Evolutionary conservation across 2,888 invertebrate species (phyloP), one percentile per base, ranked within the genome.

Genomic region (Eurytoma adleriae): DNA sequence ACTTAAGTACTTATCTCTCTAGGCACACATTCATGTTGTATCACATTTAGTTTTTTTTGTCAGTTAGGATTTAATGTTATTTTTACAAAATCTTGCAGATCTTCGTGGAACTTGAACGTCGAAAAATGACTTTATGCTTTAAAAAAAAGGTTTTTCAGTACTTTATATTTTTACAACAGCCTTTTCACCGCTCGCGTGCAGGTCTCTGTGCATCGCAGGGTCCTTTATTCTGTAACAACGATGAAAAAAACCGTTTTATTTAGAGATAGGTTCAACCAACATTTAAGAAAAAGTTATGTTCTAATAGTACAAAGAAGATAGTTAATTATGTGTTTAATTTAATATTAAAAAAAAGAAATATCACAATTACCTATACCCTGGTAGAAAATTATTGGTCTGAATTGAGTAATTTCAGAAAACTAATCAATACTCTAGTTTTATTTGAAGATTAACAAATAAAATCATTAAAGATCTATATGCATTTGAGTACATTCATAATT

Each of bases 161-260:
- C 30, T 16, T 67, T 78, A 69, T 10, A 20, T 56, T 74, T 59
- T 52, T 71, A 78, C 40, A 64, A 61, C 67, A 76, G 75, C 54
- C 48, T 70, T 78, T 68, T 54, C 59, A 68, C n/a, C 68, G 59
- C 54, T 73, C 12, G 72, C 66, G 52, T 64, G 64, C 56, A 79
- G 48, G 14, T 79, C 30, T 57, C 16, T 24, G 14, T 70, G 64
- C 69, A 69, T n/a, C 30, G 70, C 16, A 4, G 64, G 40, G 52
- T 70, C 70, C 75, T 75, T 48, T 54, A 80, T 71, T 80, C 79
- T 80, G 79, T 18, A 80, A 80, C 24, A 80, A 70, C 52, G 30
- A 57, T 64, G 20, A 70, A 70, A 67, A 66, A 70, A 74, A 79
- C 52, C 10, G 12, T 59, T 66, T 70, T 61, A 68, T 18, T 69